Conservation (phyloP, 2,888 invertebrate species). For the Cheilosia vernalis region DNA sequence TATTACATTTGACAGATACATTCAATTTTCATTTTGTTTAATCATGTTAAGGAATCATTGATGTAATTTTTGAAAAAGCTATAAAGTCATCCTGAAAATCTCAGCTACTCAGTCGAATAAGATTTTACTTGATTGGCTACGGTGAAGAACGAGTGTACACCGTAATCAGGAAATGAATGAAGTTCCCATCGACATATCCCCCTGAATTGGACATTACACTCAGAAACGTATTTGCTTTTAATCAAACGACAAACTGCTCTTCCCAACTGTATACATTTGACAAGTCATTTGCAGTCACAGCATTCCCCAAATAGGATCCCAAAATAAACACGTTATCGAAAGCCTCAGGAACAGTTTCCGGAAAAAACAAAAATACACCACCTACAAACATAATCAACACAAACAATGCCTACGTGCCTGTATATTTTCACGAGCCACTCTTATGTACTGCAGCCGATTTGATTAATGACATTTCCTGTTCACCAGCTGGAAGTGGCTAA, state of each 20-base stretch:
- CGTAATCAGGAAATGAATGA: no score
- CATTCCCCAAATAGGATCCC: neutral
- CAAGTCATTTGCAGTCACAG: neutral
- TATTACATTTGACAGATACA: no score
- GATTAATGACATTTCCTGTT: constrained; percentile 38
- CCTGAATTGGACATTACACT: neutral
- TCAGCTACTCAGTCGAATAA: no score
- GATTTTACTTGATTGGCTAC: no score
- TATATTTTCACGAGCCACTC: constrained; percentile 1
- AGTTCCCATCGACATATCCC: no score
- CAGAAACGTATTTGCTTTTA: neutral
- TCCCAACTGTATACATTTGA: neutral
- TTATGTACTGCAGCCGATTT: constrained; percentile 20
- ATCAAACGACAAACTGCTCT: neutral
- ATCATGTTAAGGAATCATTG: no score
- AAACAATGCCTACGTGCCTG: neutral
- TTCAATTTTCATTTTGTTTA: no score
- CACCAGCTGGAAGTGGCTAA: constrained; percentile 29
- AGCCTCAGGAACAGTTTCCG: neutral
- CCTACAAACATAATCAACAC: constrained; percentile 2
- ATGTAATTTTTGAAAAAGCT: no score
- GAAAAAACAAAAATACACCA: neutral
- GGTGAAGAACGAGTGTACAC: no score
- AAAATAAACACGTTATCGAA: constrained; percentile 10
- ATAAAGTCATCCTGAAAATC: no score